Evolutionary conservation across 2,888 invertebrate species (phyloP).

Genomic region (Xestia c-nigrum): DNA sequence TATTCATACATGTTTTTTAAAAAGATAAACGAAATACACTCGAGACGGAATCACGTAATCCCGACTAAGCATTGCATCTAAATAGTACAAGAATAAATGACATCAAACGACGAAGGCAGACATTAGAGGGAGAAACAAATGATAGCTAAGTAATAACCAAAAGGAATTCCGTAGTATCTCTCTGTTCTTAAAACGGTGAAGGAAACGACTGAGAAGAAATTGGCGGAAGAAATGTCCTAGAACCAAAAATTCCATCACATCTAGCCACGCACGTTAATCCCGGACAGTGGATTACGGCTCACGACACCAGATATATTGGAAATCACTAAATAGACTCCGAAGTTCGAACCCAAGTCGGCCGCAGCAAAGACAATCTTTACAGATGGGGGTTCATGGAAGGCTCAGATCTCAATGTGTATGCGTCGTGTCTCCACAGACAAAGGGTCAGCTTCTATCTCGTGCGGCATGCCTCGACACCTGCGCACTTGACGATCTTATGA

Average conservation of each 20-base stretch:
- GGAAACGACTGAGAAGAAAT: neutral
- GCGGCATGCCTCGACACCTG: neutral
- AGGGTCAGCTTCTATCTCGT: neutral
- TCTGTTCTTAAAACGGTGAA: neutral
- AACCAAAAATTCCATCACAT: neutral
- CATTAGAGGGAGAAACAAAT: slow-evolving; percentile 11
- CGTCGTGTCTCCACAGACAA: neutral
- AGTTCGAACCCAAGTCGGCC: too few relatives aligned
- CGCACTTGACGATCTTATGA: neutral
- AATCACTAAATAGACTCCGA: too few relatives aligned
- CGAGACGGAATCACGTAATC: neutral
- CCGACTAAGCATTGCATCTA: neutral
- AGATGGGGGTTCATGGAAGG: too few relatives aligned
- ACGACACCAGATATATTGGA: neutral
- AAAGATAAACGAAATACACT: neutral
- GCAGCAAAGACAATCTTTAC: too few relatives aligned
- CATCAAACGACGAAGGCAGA: neutral
- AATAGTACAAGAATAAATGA: neutral
- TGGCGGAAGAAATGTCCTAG: neutral
- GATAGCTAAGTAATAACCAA: neutral
- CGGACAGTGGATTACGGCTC: neutral
- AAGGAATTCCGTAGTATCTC: too few relatives aligned
- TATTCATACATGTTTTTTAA: neutral
- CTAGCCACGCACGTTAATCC: neutral
- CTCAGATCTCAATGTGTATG: neutral